Evolutionary conservation across 2,797 vertebrate species (phyloP).

Genomic region (Furcifer pardalis): DNA sequence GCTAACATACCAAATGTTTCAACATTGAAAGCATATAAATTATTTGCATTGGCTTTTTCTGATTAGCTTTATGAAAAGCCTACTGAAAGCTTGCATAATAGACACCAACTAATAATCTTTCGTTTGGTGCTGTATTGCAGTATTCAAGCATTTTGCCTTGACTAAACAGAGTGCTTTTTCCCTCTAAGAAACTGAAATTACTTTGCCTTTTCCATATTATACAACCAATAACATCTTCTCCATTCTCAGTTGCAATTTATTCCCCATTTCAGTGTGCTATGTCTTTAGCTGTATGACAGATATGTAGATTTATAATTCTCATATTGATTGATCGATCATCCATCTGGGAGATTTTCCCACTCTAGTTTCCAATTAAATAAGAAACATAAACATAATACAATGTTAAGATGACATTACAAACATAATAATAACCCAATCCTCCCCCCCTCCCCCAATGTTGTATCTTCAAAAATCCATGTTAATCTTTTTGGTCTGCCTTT

Average conservation of each 20-base stretch:
- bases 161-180: constrained; percentile 5
- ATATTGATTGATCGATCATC: no score
- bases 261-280: constrained; percentile 22
- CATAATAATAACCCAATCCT: no score
- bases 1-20: constrained; percentile 19
- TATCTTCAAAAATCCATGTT: constrained; percentile 59
- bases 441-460: no score
- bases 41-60: constrained; percentile 10
- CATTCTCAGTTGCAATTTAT: constrained; percentile 41
- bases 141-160: background rate
- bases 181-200: constrained; percentile 45
- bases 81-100: background rate
- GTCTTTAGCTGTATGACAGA: constrained; percentile 57
- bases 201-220: constrained; percentile 34
- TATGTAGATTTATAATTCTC: constrained; percentile 44
- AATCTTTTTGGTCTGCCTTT: constrained; percentile 57
- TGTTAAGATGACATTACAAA: no score
- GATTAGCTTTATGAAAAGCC: background rate
- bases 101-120: background rate
- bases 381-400: no score
- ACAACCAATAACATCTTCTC: constrained; percentile 52
- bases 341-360: no score
- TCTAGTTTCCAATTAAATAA: no score
- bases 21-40: constrained; percentile 17
- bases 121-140: background rate